Evolutionary conservation across 23 tunicate genomes (phyloP), one percentile per base, ranked within the genome.

Genomic region (Clavelina lepadiformis): DNA sequence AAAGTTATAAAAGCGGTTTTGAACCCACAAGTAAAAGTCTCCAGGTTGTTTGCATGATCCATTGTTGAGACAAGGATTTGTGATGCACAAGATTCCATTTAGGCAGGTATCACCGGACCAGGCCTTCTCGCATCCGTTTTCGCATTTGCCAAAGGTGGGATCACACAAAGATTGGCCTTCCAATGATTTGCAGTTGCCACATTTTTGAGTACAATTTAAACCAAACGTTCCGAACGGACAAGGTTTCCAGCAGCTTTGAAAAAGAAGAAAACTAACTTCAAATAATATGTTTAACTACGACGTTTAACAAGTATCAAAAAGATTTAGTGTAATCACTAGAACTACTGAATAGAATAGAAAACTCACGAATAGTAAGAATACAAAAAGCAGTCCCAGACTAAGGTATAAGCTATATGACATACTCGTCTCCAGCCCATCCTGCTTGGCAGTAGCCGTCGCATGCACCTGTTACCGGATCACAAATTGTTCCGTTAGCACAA

Each of bases 71-170:
- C 97, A 89, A 24, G 87, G 89, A 34, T 75, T 68, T 29, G 65
- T 70, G 33, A 61, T 83, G 57, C 97, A 89, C 29, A 89, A 34
- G 28, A 78, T 74, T 3, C 76, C 89, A 3, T 69, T 26, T 7
- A 38, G 22, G 57, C 97, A 89, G 6, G 21, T 32, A 32, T 75
- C 91, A 3, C 97, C 97, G 19, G 68, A 38, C 97, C 97, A 89
- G 21, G 82, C 80, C 49, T 56, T 67, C 57, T 25, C 58, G 47
- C 97, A 89, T 15, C 97, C 97, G 7, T 71, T 60, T 1, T 65
- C 30, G 78, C 95, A 86, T 0, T 24, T 67, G 1, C 95, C 95
- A 35, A 58, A 50, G 23, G 67, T 38, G 2, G 31, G 55, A 35
- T 78, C 58, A 53, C 95, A 86, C 33, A 56, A n/a, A 37, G 65